phyloP scores from a whole-genome alignment of 2,113 vertebrate species.

The Cottus gobio region DNA sequence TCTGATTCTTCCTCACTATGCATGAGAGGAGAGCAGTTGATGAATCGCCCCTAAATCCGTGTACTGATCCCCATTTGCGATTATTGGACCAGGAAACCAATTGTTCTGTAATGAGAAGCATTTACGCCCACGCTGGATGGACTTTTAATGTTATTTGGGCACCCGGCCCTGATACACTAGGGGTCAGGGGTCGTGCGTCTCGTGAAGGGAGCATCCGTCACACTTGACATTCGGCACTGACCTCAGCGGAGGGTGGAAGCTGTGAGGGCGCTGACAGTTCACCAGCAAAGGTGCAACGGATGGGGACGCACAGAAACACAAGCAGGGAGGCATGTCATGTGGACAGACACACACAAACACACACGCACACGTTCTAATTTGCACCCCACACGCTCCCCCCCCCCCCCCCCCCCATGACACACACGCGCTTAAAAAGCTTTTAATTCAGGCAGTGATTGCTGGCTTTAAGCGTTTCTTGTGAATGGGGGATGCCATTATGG shows the following conservation, averaged over 20 bases:
- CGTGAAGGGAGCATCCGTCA: slow-evolving; percentile 70
- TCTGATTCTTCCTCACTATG: slow-evolving; percentile 68
- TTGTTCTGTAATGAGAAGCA: slow-evolving; percentile 72
- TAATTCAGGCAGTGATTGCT: slow-evolving; percentile 34
- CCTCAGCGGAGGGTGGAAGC: slow-evolving; percentile 57
- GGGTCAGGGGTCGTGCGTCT: slow-evolving; percentile 69
- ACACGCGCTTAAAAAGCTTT: slow-evolving; percentile 47
- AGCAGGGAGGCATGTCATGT: neutral
- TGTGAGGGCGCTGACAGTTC: slow-evolving; percentile 54
- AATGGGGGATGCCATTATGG: slow-evolving; percentile 48
- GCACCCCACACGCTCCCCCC: neutral
- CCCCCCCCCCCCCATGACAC: neutral
- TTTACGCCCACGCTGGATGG: slow-evolving; percentile 56
- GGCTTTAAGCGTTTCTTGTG: slow-evolving; percentile 45
- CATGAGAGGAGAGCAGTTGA: slow-evolving; percentile 69
- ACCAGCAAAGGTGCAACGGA: slow-evolving; percentile 43
- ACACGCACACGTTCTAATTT: slow-evolving; percentile 9
- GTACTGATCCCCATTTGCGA: slow-evolving; percentile 68
- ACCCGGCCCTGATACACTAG: slow-evolving; percentile 53
- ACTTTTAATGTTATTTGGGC: slow-evolving; percentile 67
- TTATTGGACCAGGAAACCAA: slow-evolving; percentile 68
- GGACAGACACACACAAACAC: neutral
- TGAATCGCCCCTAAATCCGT: slow-evolving; percentile 70
- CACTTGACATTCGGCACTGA: slow-evolving; percentile 73
- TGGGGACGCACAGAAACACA: slow-evolving; percentile 36